phyloP scores from a whole-genome alignment of 1,140 invertebrate genomes.

The Cecropterus lyciades region DNA sequence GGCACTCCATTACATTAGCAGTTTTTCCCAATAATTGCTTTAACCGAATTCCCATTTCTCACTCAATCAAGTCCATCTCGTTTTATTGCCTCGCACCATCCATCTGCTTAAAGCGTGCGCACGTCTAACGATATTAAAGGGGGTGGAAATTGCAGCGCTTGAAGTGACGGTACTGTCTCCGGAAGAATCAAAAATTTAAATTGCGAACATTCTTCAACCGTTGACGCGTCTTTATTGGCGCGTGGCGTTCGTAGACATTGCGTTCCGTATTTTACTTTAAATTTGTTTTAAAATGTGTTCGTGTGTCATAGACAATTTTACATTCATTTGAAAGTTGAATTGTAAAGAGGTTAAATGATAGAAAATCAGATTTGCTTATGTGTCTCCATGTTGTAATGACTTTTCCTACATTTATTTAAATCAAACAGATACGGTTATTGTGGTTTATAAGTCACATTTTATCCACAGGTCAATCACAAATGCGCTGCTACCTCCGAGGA shows the following conservation, averaged over 20 bases:
- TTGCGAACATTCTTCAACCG: constrained; percentile 70
- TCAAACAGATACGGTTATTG: no score
- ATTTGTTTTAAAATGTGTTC: constrained; percentile 20
- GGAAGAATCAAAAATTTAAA: constrained; percentile 78
- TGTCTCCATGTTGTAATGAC: no score
- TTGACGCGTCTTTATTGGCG: constrained; percentile 64
- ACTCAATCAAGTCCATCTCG: constrained; percentile 67
- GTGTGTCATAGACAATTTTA: no score
- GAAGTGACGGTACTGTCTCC: constrained; percentile 50
- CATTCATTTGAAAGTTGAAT: no score
- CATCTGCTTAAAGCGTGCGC: constrained; percentile 56
- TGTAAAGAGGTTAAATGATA: no score
- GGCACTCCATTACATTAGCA: constrained; percentile 57
- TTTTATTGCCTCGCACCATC: constrained; percentile 41
- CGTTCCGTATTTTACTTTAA: constrained; percentile 47
- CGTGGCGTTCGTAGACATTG: constrained; percentile 54
- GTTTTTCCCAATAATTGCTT: constrained; percentile 76
- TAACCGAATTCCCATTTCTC: constrained; percentile 60
- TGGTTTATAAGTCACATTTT: no score
- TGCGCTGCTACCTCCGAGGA: no score
- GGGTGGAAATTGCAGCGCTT: constrained; percentile 61
- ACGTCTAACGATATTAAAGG: constrained; percentile 68
- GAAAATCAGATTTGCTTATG: no score
- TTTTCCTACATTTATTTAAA: no score
- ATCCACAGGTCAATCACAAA: no score